Conservation (phyloP, 2,888 invertebrate species). For the Aphrophora alni region DNA sequence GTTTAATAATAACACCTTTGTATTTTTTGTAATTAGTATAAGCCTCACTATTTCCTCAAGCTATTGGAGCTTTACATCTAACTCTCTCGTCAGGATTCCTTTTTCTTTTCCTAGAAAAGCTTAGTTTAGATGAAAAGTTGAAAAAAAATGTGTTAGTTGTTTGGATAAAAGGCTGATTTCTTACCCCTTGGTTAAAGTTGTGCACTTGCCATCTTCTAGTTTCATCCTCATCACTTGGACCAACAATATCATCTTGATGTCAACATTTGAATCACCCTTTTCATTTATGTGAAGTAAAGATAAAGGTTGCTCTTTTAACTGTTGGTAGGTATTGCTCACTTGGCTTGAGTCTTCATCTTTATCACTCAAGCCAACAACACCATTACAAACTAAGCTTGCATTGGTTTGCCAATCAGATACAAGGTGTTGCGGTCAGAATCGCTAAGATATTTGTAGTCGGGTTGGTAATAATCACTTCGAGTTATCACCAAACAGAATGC, state of each 20-base stretch:
- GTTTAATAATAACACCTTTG: too few species aligned
- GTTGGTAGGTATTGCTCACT: too few species aligned
- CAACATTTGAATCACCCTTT: not conserved
- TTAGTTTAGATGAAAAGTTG: not conserved
- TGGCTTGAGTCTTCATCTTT: not conserved
- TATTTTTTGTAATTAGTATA: too few species aligned
- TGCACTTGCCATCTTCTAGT: not conserved
- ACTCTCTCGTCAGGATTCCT: not conserved
- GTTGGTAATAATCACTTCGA: not conserved
- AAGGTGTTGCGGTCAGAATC: too few species aligned
- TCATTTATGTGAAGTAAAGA: too few species aligned
- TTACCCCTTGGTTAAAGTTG: not conserved
- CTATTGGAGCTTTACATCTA: not conserved
- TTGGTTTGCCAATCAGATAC: not conserved
- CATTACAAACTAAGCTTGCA: not conserved
- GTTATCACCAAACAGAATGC: too few species aligned
- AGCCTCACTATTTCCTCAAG: not conserved
- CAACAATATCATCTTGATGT: not conserved
- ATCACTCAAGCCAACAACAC: not conserved
- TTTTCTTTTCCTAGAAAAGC: not conserved
- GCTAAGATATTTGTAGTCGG: not conserved
- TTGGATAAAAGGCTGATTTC: too few species aligned
- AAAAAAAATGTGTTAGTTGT: too few species aligned
- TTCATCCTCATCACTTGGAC: slow-evolving; percentile 1
- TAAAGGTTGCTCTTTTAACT: too few species aligned